Base-by-base conservation (phyloP, 2,888 invertebrate species). In the Abscondita cerata region DNA sequence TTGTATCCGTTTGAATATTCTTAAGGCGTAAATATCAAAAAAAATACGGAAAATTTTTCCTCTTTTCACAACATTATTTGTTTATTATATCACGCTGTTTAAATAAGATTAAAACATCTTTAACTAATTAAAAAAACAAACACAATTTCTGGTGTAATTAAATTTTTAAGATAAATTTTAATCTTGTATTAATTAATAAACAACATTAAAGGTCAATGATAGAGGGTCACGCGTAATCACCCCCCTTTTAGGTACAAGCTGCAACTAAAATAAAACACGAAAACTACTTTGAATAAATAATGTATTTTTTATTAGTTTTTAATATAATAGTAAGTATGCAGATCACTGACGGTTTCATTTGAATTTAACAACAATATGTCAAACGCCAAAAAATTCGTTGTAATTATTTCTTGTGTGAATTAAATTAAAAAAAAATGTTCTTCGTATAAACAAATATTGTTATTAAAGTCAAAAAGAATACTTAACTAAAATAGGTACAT, bases 271-370 rank as follows among this genome's bases (percentile, higher is more conserved):
- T 15, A 19, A 52, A 44, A 52, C 31, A 15, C 41, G 11, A 19
- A 46, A 47, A 58, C 13, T 11, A 52, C 38, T 38, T 75, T 72
- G 75, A 78, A 78, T 78, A 78, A 78, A 78, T 78, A 77, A 78
- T 78, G 72, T 70, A 73, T 78, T 76, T 78, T 76, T 76, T 74
- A 73, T 41, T 51, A 46, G 75, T 72, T 64, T 71, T 68, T 75
- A 72, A 75, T 76, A 75, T 73, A 73, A 72, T 72, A 75, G 72
- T 73, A 75, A 71, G 25, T 38, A 48, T 75, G 75, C 68, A 67
- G 71, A 75, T 76, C 73, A 75, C 72, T 72, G 73, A 72, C 68
- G 70, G 65, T 67, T 70, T 67, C 58, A 64, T 68, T 64, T 59
- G 54, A 70, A 67, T 66, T 59, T 68, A 69, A 68, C 68, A 70